Evolutionary conservation across 2,797 vertebrate species (phyloP).

Genomic region (Syndactyla subalaris): DNA sequence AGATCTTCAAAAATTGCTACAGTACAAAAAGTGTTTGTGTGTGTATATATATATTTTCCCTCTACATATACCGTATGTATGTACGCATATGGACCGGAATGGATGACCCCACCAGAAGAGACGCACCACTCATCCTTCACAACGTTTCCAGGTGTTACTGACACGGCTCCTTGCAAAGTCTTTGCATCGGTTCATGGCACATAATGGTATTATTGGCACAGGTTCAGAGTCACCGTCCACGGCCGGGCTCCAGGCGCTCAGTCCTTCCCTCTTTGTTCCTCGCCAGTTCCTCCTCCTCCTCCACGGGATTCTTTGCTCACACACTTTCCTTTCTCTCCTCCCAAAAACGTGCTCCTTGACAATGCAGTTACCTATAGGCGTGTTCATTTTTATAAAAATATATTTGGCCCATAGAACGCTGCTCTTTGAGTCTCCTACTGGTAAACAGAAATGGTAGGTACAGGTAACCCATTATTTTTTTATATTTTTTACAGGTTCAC

Average conservation of each 20-base stretch:
- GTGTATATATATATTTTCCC: conserved; percentile 64
- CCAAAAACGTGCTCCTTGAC: conserved; percentile 55
- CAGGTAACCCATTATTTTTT: conserved; percentile 77
- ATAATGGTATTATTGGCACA: conserved; percentile 99
- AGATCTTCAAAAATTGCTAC: conserved; percentile 82
- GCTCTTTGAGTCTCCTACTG: conserved; percentile 83
- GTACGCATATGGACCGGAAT: conserved; percentile 72
- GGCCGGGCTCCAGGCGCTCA: conserved; percentile 65
- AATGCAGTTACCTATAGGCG: conserved; percentile 78
- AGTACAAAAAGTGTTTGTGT: conserved; percentile 77
- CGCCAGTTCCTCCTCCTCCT: conserved; percentile 17
- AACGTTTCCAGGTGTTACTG: not conserved
- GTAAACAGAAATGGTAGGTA: conserved; percentile 84
- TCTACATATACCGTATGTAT: conserved; percentile 65
- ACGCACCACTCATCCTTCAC: conserved; percentile 57
- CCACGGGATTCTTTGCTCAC: not conserved
- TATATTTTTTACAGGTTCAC: conserved; percentile 87
- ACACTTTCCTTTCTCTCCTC: conserved; percentile 46
- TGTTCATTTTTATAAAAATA: conserved; percentile 96
- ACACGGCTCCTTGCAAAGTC: conserved; percentile 62
- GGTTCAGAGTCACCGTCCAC: conserved; percentile 89
- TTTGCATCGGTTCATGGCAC: conserved; percentile 92
- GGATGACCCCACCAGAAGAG: conserved; percentile 73
- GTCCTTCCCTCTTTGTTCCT: conserved; percentile 22
- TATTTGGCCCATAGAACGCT: conserved; percentile 91